Evolutionary conservation across 2,888 invertebrate species (phyloP), one percentile per base, ranked within the genome.

Genomic region (Hemaris fuciformis): DNA sequence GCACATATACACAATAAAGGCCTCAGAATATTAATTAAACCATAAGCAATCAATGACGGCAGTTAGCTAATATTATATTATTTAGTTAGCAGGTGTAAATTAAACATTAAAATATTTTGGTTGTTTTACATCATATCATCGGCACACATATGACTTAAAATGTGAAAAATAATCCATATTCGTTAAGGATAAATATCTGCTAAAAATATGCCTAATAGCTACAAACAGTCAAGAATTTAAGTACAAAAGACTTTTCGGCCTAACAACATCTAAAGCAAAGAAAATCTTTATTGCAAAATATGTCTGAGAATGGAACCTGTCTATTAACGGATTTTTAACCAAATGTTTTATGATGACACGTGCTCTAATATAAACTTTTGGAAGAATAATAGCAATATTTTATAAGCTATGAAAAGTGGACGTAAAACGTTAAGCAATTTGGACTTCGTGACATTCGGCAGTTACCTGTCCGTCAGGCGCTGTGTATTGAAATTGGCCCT

Each of bases 401-500:
- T n/a, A 10, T 5, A 15, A 34, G 31, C 25, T 10, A 38, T 41
- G 10, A 41, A 8, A 34, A 3, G 34, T 5, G n/a, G 34, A 10
- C 0, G 18, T 18, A 18, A 10, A 18, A 53, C 27, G 18, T 4
- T 18, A 10, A 7, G 53, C 53, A 53, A 27, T 31, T 2, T 31
- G 53, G 18, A 27, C 53, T 18, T 2, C 27, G 38, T 25, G 18
- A 25, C 10, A 4, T 53, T 31, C 31, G 53, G 5, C 27, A 27
- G 6, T 57, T 77, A 93, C 93, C 85, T 93, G 93, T 67, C 94
- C 94, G 71, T 94, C 94, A 15, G 94, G 94, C 0, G 93, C 93
- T 0, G 94, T 94, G 68, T 94, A 95, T 66, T 93, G 91, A 77
- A 90, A 95, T 73, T 94, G 93, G 20, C 95, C 95, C 75, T 95